Base-by-base conservation (phyloP, 2,113 vertebrate genomes). In the Limanda limanda region DNA sequence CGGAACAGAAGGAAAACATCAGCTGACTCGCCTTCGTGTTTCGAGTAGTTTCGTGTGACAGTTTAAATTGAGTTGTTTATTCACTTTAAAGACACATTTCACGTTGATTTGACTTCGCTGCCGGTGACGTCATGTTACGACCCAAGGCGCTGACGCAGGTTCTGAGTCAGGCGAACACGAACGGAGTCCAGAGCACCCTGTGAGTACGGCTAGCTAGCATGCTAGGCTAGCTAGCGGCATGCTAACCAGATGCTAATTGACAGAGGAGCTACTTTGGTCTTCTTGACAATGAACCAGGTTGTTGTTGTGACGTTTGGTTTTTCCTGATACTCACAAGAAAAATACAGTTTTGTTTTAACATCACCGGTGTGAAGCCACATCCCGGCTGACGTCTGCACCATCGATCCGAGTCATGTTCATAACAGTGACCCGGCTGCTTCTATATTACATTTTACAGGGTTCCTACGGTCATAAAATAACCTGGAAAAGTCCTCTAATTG, bases 101-200 rank as follows among this genome's bases (percentile, higher is more conserved):
- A 3, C 56, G 27, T 21, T n/a, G 2, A 14, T 20, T 11, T 66
- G 13, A 0, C 7, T 17, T 1, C 42, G 1, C 11, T 1, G 1
- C 1, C 0, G 0, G 0, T 5, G 1, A 5, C n/a, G 59, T 3
- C 0, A 94, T 95, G 97, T 94, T 99, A 89, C 95, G 97, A 61
- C 97, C 97, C 31, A 98, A 98, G 83, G 97, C 97, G 51, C 87
- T 99, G 77, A 99, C 97, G 67, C 97, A 99, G 92, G 97, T 99
- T 58, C 95, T 99, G 45, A 99, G 97, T 92, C 98, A 99, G 71
- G 98, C 98, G 71, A 99, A 99, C 92, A 99, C 98, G 2, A 96
- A 95, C 79, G 98, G 98, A 47, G 98, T 99, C 62, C 98, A 99
- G 83, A 99, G 98, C 94, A 99, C 98, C 2, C 92, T 99, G 98